phyloP scores from a whole-genome alignment of 2,113 vertebrate species.

The Corvus moneduloides region DNA sequence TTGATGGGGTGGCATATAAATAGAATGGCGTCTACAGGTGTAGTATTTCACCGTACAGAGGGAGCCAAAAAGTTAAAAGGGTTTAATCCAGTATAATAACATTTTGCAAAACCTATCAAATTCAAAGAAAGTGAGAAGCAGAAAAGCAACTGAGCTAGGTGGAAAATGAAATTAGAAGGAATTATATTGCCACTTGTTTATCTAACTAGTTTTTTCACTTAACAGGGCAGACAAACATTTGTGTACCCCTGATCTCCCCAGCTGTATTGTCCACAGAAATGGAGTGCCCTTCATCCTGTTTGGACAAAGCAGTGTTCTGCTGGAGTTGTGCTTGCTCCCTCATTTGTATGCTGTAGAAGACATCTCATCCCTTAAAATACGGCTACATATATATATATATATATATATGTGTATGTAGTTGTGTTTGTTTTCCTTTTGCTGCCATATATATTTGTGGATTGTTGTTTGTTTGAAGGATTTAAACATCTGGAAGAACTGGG shows the following conservation, averaged over 20 bases:
- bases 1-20: neutral
- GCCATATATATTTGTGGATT: neutral
- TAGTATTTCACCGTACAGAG: neutral
- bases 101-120: neutral
- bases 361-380: neutral
- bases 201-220: neutral
- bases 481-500: neutral
- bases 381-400: neutral
- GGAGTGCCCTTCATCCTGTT: neutral
- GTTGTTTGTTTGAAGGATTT: neutral
- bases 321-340: neutral
- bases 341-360: neutral
- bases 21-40: neutral
- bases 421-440: slow-evolving; percentile 11
- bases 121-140: neutral
- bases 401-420: neutral
- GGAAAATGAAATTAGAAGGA: neutral
- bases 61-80: neutral
- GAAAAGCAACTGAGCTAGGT: neutral
- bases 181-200: neutral
- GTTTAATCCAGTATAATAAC: neutral
- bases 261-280: neutral
- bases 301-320: neutral
- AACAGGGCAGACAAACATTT: neutral
- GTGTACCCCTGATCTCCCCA: neutral